Conservation (phyloP, 2,113 vertebrate genomes). For the Mesocricetus auratus region DNA sequence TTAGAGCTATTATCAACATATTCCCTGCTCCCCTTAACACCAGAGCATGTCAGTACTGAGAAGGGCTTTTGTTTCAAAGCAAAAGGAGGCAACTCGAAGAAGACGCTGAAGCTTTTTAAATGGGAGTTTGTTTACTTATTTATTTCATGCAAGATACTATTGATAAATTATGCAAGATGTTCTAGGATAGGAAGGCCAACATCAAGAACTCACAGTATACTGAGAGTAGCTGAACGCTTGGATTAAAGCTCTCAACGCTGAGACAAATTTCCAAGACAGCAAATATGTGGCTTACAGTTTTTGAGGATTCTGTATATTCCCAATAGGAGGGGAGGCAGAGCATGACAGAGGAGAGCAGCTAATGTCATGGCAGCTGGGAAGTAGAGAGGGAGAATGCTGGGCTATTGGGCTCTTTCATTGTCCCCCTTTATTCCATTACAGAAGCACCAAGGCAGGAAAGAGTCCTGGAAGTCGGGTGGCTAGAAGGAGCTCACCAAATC, state of each 20-base stretch:
- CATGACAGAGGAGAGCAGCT: no score
- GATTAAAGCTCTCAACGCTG: not conserved
- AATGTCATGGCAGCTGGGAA: not conserved
- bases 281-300: not conserved
- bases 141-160: conserved; percentile 3
- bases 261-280: not conserved
- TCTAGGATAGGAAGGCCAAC: conserved; percentile 26
- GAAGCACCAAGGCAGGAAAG: not conserved
- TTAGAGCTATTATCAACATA: not conserved
- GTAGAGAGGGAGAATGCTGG: not conserved
- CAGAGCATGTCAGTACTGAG: not conserved
- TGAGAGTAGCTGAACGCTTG: not conserved
- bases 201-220: conserved; percentile 26
- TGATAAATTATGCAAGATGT: conserved; percentile 46
- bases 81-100: not conserved
- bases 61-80: conserved; percentile 31
- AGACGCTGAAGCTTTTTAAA: conserved; percentile 4
- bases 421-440: not conserved
- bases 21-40: not conserved
- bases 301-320: not conserved
- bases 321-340: not conserved
- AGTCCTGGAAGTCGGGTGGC: not conserved
- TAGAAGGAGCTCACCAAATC: not conserved
- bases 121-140: not conserved
- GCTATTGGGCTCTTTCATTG: not conserved